These are phyloP conservation scores for Hermetia illucens DNA, from an alignment of 1,140 invertebrate species.

Conservation along the genomic window DNA sequence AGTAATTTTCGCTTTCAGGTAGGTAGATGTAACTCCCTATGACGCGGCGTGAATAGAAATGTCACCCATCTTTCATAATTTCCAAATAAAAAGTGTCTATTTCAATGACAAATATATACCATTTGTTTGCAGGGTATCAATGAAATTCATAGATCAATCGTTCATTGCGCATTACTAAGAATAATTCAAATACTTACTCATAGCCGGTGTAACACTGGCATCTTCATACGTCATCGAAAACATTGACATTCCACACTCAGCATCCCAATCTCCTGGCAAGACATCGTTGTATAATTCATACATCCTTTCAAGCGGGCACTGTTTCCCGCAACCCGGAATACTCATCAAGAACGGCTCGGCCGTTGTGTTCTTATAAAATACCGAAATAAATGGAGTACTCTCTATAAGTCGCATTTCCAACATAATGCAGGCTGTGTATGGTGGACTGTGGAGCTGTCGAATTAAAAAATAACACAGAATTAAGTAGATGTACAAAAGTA, in stretches of 20 bases:
- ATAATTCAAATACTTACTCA: slow-evolving; percentile 13
- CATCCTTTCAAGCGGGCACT: slow-evolving; percentile 44
- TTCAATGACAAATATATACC: no score
- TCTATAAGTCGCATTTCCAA: slow-evolving; percentile 46
- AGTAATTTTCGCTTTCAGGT: no score
- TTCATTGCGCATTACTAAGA: background rate
- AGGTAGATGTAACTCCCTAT: no score
- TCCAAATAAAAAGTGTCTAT: no score
- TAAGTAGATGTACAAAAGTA: no score
- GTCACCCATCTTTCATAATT: no score
- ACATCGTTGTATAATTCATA: slow-evolving; percentile 33
- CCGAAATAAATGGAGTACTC: slow-evolving; percentile 28
- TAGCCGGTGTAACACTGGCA: slow-evolving; percentile 22
- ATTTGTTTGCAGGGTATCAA: no score
- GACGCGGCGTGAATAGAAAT: no score
- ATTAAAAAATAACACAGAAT: slow-evolving; percentile 1
- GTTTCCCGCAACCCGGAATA: slow-evolving; percentile 40
- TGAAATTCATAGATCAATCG: no score
- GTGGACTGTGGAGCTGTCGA: slow-evolving; percentile 42
- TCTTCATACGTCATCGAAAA: slow-evolving; percentile 28
- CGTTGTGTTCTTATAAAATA: slow-evolving; percentile 48
- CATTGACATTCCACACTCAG: slow-evolving; percentile 34
- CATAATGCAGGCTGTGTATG: slow-evolving; percentile 54
- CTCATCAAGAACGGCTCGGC: slow-evolving; percentile 35
- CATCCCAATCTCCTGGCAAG: slow-evolving; percentile 39